These are phyloP conservation scores for Aphelenchoides besseyi DNA, from an alignment of 1,140 invertebrate genomes.

Conservation along the genomic window DNA sequence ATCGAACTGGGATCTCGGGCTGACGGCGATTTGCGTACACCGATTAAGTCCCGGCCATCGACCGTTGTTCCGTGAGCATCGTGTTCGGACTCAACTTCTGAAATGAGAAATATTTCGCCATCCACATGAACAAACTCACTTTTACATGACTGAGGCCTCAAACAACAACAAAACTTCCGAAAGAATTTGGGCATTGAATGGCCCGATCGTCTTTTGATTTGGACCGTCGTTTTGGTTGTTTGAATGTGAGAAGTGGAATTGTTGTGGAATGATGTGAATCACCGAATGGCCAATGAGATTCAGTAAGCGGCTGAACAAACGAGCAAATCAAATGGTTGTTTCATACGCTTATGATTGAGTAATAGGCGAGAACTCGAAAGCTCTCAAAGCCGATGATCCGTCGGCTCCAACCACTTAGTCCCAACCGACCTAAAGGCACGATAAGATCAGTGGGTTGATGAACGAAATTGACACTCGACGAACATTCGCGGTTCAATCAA, in stretches of 20 bases:
- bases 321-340: too few species aligned
- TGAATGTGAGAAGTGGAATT: too few species aligned
- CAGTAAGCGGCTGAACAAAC: too few species aligned
- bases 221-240: background rate
- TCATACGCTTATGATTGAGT: too few species aligned
- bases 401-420: too few species aligned
- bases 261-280: constrained; percentile 1
- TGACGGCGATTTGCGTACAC: background rate
- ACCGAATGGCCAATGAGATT: too few species aligned
- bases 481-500: too few species aligned
- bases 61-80: constrained; percentile 13
- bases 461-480: too few species aligned
- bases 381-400: too few species aligned
- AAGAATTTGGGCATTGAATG: constrained; percentile 42
- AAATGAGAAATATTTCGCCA: constrained; percentile 18
- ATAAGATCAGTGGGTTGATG: too few species aligned
- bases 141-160: constrained; percentile 35
- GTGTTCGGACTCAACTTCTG: constrained; percentile 18
- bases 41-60: constrained; percentile 5
- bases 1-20: constrained; percentile 13
- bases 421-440: too few species aligned
- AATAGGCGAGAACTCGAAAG: too few species aligned
- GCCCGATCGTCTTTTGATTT: background rate
- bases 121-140: constrained; percentile 25
- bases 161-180: constrained; percentile 37